Base-by-base conservation (phyloP, 2,888 invertebrate species). In the Stenoptilia bipunctidactyla region DNA sequence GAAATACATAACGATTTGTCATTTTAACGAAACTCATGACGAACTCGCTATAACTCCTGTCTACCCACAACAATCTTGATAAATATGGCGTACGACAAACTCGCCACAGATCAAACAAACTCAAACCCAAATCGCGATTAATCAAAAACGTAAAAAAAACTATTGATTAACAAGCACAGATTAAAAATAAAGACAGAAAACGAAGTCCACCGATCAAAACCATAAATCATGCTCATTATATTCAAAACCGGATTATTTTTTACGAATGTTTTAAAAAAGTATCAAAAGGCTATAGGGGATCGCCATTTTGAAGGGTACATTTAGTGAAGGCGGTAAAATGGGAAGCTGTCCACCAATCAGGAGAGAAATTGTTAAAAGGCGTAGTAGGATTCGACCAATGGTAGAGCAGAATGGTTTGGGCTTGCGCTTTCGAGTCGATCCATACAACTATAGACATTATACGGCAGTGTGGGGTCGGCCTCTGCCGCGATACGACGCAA, bases 191-290 rank as follows among this genome's bases (percentile, higher is more conserved):
- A 65, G 58, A 64, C 55, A 58, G 60, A 67, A 65, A 70, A 65
- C 59, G 62, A 58, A 60, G 66, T 62, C 56, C 66, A 64, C 67
- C 69, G 74, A 74, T 75, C 77, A 72, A 73, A 75, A 74, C 66
- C 80, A 79, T 83, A 83, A 83, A 83, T 83, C 83, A 82, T 80
- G 72, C 77, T 80, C 83, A 82, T 82, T 83, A 83, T 83, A 73
- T 75, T 71, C 68, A 66, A 77, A 20, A 82, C 82, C 70, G 77
- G 82, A 80, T 82, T 82, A 83, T 82, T 80, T 82, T 79, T 82
- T 79, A 79, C 73, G 64, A 60, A 70, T 67, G 75, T 77, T 67
- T 77, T 71, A 75, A 82, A 83, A 82, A 80, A 76, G 69, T 71
- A 77, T 77, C 76, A 74, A 76, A 76, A 76, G 72, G 73, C 74